Conservation (phyloP, 2,888 invertebrate genomes). For the Bruchidius siliquastri region DNA sequence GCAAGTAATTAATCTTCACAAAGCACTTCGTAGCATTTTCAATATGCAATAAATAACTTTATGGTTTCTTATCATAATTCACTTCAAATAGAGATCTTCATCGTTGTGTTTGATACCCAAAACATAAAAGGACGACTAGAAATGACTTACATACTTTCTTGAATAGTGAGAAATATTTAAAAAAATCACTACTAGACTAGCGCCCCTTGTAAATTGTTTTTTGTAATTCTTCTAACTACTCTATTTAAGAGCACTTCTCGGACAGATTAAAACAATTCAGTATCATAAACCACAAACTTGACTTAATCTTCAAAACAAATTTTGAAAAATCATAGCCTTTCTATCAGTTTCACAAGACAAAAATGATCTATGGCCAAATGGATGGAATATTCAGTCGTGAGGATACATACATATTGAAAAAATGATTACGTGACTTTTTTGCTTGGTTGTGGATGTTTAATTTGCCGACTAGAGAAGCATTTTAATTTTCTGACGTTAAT, state of each 20-base stretch:
- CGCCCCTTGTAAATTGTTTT: background rate
- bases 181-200: slow-evolving; percentile 4
- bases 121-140: background rate
- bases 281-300: background rate
- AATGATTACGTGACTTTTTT: background rate
- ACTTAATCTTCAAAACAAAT: background rate
- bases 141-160: background rate
- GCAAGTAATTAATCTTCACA: no score
- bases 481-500: background rate
- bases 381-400: background rate
- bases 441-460: background rate
- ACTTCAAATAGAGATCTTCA: background rate
- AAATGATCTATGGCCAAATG: no score
- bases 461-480: background rate
- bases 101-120: background rate
- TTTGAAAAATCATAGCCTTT: background rate
- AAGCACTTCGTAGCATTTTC: background rate
- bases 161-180: background rate
- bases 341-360: no score
- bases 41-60: background rate
- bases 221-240: background rate
- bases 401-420: background rate
- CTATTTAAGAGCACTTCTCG: background rate
- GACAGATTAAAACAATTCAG: background rate
- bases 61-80: background rate